These are phyloP conservation scores for Oscarella lobularis DNA, from an alignment of 37 sponge, comb jelly and placozoan species.

Conservation along the genomic window DNA sequence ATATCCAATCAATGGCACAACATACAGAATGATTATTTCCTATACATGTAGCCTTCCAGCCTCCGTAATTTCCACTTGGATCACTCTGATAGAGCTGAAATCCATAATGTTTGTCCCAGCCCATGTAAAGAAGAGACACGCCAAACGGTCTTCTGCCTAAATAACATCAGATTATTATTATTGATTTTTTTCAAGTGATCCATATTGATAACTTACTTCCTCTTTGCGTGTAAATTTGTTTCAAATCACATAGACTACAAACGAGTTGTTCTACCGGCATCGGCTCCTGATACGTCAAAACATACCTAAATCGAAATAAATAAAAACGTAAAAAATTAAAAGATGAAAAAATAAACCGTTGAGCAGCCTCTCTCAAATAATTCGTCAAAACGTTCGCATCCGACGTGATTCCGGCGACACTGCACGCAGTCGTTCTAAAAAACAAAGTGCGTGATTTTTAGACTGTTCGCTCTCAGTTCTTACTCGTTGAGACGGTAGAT, in stretches of 20 bases:
- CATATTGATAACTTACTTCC: constrained; percentile 51
- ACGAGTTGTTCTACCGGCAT: constrained; percentile 97
- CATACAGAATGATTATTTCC: constrained; percentile 79
- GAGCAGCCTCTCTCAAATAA: constrained; percentile 65
- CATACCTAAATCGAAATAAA: constrained; percentile 43
- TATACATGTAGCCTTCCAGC: constrained; percentile 99
- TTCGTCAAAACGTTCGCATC: constrained; percentile 93
- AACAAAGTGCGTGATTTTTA: background rate
- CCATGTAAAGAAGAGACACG: constrained; percentile 96
- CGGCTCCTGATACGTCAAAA: constrained; percentile 67
- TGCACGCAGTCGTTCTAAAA: constrained; percentile 87
- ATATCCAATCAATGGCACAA: background rate
- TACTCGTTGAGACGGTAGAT: constrained; percentile 85
- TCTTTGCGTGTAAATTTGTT: constrained; percentile 92
- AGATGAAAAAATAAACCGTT: constrained; percentile 15
- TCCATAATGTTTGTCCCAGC: constrained; percentile 91
- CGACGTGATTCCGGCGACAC: constrained; percentile 98
- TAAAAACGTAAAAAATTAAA: background rate
- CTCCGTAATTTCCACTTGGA: constrained; percentile 98
- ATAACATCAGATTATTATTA: background rate
- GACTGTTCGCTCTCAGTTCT: background rate
- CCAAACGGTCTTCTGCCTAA: constrained; percentile 87
- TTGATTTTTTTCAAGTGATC: background rate
- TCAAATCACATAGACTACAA: constrained; percentile 78
- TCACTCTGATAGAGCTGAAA: constrained; percentile 98